These are phyloP conservation scores for Odontomyia ornata DNA, from an alignment of 2,888 invertebrate genomes.

Conservation along the genomic window DNA sequence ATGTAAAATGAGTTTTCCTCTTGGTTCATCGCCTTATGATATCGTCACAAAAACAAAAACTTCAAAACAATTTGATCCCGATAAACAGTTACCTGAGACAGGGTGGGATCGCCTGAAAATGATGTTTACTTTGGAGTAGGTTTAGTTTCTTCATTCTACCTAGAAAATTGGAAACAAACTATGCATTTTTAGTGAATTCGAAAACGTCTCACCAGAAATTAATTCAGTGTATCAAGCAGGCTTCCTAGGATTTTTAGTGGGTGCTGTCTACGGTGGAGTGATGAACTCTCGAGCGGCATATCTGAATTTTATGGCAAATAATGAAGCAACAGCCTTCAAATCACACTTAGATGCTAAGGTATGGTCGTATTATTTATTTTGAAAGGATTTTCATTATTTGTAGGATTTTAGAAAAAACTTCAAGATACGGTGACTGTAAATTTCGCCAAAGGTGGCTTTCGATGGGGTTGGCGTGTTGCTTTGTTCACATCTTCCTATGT, in stretches of 20 bases:
- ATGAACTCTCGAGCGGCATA: constrained; percentile 70
- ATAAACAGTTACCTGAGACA: constrained; percentile 55
- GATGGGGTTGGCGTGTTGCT: constrained; percentile 75
- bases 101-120: constrained; percentile 60
- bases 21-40: constrained; percentile 20
- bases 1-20: constrained; percentile 51
- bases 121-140: constrained; percentile 61
- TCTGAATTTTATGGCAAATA: constrained; percentile 74
- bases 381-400: not conserved
- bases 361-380: constrained; percentile 49
- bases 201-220: constrained; percentile 70
- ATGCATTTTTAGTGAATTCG: constrained; percentile 69
- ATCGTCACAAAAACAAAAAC: constrained; percentile 43
- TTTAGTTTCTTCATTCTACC: not conserved
- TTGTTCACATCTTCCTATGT: constrained; percentile 74
- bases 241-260: constrained; percentile 70
- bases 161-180: not conserved
- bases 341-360: constrained; percentile 76
- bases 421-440: constrained; percentile 75
- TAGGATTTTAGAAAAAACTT: constrained; percentile 69
- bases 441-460: constrained; percentile 77
- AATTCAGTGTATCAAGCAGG: constrained; percentile 70
- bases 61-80: constrained; percentile 14
- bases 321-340: constrained; percentile 76
- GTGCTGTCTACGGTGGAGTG: constrained; percentile 74